Base-by-base conservation (phyloP, 2,113 vertebrate species). In the Plotosus lineatus region DNA sequence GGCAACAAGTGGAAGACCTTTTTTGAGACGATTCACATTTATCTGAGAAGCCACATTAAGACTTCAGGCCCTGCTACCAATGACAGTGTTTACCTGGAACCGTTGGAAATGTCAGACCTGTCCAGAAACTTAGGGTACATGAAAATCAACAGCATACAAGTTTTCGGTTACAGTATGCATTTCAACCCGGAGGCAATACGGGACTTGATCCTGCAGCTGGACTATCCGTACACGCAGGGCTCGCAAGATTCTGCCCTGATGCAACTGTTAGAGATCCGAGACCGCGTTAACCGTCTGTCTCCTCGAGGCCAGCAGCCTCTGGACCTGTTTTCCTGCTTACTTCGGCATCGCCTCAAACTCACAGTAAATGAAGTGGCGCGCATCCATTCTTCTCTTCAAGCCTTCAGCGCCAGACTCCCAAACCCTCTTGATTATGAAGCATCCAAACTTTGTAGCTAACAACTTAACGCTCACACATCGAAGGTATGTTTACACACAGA, bases 1-100 rank as follows among this genome's bases (percentile, higher is more conserved):
- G 97, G 97, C 23, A 97, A 97, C 95, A 97, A 96, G 79, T 98
- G 97, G 97, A 99, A 98, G 91, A 98, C 97, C 0, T 98, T 99
- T 91, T 98, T 99, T 83, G 97, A 99, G 86, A 98, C 97, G 0
- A 96, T 99, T 14, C 97, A 99, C 87, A 96, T 99, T 90, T 98
- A 99, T 84, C 87, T 98, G 87, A 91, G 97, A 81, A 98, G 97
- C 86, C 94, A 96, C 87, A 96, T 99, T 87, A 97, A 94, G 90
- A 92, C 95, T 0, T 94, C 90, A 0, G 92, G 95, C 0, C 93
- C 92, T 1, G 91, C 90, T 0, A 91, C 92, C 79, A 98, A 97
- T 0, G 96, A 98, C 26, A 98, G 94, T 80, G 76, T 96, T 83
- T 98, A 98, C 86, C 96, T 98, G 0, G 97, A 99, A 86, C 97